Evolutionary conservation across 2,113 vertebrate genomes (phyloP).

Genomic region (Burhinus oedicnemus): DNA sequence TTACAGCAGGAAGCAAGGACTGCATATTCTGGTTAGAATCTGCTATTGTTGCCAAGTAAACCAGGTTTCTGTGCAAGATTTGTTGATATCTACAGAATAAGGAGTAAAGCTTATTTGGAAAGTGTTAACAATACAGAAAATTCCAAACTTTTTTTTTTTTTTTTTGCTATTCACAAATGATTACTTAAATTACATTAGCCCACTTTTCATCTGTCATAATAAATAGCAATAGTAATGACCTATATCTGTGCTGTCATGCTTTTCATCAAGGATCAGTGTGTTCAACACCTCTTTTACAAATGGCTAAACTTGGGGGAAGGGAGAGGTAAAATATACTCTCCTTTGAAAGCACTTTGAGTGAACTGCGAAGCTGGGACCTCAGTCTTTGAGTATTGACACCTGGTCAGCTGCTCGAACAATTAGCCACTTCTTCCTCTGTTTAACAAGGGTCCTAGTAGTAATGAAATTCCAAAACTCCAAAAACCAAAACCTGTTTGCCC

Average conservation of each 20-base stretch:
- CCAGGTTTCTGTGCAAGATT: conserved; percentile 96
- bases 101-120: conserved; percentile 26
- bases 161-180: neutral
- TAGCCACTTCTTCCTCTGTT: neutral
- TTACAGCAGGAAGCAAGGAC: conserved; percentile 93
- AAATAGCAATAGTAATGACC: neutral
- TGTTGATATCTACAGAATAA: conserved; percentile 90
- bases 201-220: neutral
- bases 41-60: conserved; percentile 97
- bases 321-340: neutral
- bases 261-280: neutral
- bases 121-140: neutral
- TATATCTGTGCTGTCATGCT: neutral
- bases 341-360: neutral
- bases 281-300: neutral
- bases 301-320: neutral
- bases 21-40: conserved; percentile 99
- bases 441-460: neutral
- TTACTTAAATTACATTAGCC: neutral
- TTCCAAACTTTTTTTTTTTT: neutral
- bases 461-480: neutral
- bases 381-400: neutral
- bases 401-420: neutral
- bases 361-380: neutral
- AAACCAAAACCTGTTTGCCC: neutral